These are phyloP conservation scores for Cyanistes caeruleus DNA, from an alignment of 2,113 vertebrate genomes.

Conservation along the genomic window DNA sequence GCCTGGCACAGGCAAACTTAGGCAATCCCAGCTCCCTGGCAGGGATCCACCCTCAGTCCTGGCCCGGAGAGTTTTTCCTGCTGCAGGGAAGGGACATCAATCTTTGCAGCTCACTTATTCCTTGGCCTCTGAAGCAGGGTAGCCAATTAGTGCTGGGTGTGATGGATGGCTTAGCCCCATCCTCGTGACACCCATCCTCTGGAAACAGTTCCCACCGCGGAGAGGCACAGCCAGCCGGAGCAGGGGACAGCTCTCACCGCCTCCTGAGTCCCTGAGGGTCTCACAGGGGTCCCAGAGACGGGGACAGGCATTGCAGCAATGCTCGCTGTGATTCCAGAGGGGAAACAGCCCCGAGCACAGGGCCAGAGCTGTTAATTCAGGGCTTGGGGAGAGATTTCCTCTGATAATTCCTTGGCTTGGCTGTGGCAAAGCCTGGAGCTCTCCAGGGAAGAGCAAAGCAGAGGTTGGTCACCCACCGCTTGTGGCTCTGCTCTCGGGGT, in stretches of 20 bases:
- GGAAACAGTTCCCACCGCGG: background rate
- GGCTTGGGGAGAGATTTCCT: background rate
- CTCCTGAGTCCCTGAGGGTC: background rate
- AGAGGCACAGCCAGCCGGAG: background rate
- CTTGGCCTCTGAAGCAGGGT: constrained; percentile 16
- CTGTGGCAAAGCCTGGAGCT: background rate
- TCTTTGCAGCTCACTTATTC: constrained; percentile 47
- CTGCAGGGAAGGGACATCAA: constrained; percentile 1
- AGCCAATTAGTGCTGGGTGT: constrained; percentile 54
- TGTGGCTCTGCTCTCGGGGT: background rate
- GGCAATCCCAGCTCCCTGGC: constrained; percentile 26
- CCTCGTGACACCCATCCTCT: constrained; percentile 40
- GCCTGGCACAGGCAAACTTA: background rate
- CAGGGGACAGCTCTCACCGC: background rate
- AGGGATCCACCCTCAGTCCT: constrained; percentile 18
- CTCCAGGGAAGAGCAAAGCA: background rate
- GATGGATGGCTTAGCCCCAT: constrained; percentile 28
- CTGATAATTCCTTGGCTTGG: background rate
- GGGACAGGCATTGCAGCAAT: background rate
- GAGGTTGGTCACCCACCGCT: background rate
- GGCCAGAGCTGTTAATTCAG: background rate
- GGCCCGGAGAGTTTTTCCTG: constrained; percentile 14
- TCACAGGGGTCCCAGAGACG: fast-evolving
- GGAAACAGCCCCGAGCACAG: background rate
- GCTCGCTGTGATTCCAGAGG: background rate